phyloP scores from a whole-genome alignment of 2,113 vertebrate species.

The Paratilapia polleni region DNA sequence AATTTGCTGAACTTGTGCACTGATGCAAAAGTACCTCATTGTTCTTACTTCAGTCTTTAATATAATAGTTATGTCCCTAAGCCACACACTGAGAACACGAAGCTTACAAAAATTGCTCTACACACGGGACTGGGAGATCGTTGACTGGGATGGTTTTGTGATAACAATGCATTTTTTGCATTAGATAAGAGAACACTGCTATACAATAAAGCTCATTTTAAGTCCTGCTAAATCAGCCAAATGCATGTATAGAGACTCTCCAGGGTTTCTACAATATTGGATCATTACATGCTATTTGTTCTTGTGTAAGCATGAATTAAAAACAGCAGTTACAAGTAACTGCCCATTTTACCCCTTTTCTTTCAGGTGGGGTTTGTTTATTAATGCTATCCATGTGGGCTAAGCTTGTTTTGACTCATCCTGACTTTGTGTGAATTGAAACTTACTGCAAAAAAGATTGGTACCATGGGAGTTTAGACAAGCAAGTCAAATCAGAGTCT shows the following conservation, averaged over 20 bases:
- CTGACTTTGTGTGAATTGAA: slow-evolving; percentile 5
- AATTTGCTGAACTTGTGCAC: neutral
- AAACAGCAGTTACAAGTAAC: neutral
- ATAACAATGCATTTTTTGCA: neutral
- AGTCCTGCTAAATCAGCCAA: neutral
- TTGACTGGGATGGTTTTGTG: neutral
- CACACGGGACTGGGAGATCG: neutral
- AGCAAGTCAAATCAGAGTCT: slow-evolving; percentile 40
- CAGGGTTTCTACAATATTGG: neutral
- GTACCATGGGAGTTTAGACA: slow-evolving; percentile 51
- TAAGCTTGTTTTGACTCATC: slow-evolving; percentile 1
- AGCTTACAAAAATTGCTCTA: neutral
- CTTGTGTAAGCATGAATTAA: neutral
- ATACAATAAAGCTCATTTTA: neutral
- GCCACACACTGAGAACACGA: neutral
- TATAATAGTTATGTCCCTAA: neutral
- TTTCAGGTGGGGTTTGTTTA: slow-evolving; percentile 7
- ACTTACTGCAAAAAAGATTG: slow-evolving; percentile 46
- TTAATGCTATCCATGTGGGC: neutral
- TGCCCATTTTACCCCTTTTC: neutral
- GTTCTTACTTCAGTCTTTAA: neutral
- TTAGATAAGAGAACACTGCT: neutral
- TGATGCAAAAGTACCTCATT: neutral
- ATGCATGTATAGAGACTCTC: neutral
- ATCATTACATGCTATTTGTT: neutral